Evolutionary conservation across 2,797 vertebrate genomes (phyloP).

Genomic region (Melanitta fusca): DNA sequence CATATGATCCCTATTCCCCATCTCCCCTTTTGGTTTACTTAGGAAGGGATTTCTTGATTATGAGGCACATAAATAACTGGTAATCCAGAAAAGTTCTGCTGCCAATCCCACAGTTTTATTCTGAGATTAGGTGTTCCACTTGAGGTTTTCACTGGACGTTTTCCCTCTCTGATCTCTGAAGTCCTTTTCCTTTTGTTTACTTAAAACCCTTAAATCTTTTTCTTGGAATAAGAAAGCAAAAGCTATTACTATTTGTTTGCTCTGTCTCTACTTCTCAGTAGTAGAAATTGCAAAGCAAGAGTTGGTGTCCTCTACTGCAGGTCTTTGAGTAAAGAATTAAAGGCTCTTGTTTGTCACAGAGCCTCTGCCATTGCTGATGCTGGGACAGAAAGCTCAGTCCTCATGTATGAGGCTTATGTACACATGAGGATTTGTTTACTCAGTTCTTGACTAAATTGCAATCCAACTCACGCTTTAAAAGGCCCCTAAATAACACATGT

Average conservation of each 20-base stretch:
- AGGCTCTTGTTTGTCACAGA: not conserved
- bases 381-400: not conserved
- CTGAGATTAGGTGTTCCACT: not conserved
- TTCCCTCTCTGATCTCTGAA: not conserved
- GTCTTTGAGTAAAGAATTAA: not conserved
- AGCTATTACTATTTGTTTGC: not conserved
- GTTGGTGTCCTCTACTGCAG: not conserved
- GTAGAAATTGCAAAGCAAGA: not conserved
- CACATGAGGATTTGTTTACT: not conserved
- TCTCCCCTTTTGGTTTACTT: not conserved
- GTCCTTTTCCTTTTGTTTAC: not conserved
- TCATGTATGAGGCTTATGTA: not conserved
- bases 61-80: not conserved
- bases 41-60: not conserved
- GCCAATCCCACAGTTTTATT: not conserved
- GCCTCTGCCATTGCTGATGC: fast-evolving
- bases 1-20: not conserved
- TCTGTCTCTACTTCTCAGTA: not conserved
- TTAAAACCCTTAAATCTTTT: not conserved
- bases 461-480: not conserved
- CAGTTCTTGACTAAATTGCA: not conserved
- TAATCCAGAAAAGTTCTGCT: not conserved
- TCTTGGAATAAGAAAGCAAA: not conserved
- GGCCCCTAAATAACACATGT: not conserved
- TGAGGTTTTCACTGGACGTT: not conserved